Conservation (phyloP, 2,113 vertebrate species). For the Acrocephalus kingi region DNA sequence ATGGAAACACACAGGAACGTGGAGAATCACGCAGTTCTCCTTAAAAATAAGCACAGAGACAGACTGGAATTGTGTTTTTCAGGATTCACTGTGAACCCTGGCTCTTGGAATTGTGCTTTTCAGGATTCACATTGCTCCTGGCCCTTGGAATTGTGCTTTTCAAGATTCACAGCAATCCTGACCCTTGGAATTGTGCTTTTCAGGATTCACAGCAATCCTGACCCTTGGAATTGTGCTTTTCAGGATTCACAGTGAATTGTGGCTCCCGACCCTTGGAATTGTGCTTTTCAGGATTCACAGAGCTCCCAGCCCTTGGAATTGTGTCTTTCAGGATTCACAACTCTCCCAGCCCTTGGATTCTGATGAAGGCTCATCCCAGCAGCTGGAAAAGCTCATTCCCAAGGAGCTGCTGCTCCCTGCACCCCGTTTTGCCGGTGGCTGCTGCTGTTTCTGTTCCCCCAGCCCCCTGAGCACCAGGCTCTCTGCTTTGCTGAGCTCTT, state of each 20-base stretch:
- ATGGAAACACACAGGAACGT: accelerated
- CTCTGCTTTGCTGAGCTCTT: slow-evolving; percentile 20
- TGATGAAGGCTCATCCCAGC: neutral
- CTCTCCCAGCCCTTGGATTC: neutral
- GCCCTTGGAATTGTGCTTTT: too few relatives aligned
- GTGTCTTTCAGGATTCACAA: neutral
- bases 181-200: too few relatives aligned
- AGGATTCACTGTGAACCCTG: too few relatives aligned
- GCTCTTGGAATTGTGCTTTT: neutral
- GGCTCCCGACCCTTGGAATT: too few relatives aligned
- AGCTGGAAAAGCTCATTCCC: neutral
- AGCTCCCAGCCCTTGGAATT: neutral
- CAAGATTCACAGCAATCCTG: too few relatives aligned
- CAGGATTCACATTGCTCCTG: too few relatives aligned
- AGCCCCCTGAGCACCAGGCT: neutral
- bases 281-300: too few relatives aligned
- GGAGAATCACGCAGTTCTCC: neutral
- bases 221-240: neutral
- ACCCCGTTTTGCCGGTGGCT: neutral
- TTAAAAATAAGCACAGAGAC: accelerated
- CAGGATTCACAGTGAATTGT: too few relatives aligned
- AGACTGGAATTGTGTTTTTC: neutral
- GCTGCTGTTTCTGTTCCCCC: neutral
- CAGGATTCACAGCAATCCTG: too few relatives aligned
- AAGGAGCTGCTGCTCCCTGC: neutral